Evolutionary conservation across 2,113 vertebrate genomes (phyloP).

Genomic region (Aegithalos caudatus): DNA sequence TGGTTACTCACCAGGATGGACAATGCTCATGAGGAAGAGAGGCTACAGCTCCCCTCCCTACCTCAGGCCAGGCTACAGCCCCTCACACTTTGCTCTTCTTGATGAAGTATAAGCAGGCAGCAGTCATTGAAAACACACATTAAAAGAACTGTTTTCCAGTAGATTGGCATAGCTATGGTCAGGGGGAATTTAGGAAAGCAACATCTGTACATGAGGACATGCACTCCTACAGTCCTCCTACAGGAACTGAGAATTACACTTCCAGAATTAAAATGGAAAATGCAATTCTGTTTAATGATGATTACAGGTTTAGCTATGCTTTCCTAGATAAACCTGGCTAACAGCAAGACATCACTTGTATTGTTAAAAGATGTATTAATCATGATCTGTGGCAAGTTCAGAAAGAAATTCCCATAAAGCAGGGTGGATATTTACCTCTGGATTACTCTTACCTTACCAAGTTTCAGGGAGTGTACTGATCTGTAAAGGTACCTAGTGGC

Average conservation of each 20-base stretch:
- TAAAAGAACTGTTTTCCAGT: neutral
- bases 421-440: conserved; percentile 10
- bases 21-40: neutral
- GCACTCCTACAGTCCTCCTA: too few species aligned
- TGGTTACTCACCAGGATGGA: neutral
- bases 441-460: conserved; percentile 22
- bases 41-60: neutral
- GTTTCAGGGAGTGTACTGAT: conserved; percentile 32
- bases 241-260: neutral
- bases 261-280: neutral
- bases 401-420: conserved; percentile 23
- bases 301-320: neutral
- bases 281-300: neutral
- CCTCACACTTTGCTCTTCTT: neutral
- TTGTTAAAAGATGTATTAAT: neutral
- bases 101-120: neutral
- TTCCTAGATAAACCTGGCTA: neutral
- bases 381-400: neutral
- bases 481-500: neutral
- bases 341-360: neutral
- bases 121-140: neutral
- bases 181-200: neutral
- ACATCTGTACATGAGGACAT: neutral
- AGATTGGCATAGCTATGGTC: neutral
- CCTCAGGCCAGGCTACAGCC: neutral